These are phyloP conservation scores for Rhinolophus ferrumequinum DNA, from an alignment of 2,113 vertebrate species.

Conservation along the genomic window DNA sequence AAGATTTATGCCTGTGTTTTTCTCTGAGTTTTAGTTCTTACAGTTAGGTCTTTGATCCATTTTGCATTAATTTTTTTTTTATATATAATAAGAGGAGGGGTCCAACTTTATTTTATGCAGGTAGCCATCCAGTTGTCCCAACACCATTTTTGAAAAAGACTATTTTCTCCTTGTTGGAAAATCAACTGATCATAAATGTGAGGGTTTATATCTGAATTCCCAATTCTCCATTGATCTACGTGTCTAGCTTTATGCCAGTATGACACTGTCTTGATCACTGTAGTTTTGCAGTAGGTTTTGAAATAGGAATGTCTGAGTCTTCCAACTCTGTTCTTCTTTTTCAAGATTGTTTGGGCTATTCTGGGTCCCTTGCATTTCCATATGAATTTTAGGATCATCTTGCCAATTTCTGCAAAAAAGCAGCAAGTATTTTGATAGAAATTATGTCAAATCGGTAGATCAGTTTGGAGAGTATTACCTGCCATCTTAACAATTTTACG, in stretches of 20 bases:
- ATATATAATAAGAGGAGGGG: background rate
- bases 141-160: background rate
- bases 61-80: background rate
- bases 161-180: background rate
- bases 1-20: background rate
- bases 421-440: background rate
- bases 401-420: background rate
- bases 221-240: background rate
- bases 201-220: background rate
- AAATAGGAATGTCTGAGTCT: background rate
- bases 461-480: background rate
- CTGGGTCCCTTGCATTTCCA: background rate
- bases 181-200: background rate
- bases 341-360: background rate
- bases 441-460: background rate
- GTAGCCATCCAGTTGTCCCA: background rate
- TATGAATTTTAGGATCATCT: background rate
- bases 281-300: background rate
- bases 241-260: background rate
- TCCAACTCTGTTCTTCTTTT: background rate
- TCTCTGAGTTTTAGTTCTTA: background rate
- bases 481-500: background rate
- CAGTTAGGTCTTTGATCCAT: background rate
- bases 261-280: background rate
- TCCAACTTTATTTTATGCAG: background rate